Evolutionary conservation across 2,888 invertebrate species (phyloP).

Genomic region (Hedya salicella): DNA sequence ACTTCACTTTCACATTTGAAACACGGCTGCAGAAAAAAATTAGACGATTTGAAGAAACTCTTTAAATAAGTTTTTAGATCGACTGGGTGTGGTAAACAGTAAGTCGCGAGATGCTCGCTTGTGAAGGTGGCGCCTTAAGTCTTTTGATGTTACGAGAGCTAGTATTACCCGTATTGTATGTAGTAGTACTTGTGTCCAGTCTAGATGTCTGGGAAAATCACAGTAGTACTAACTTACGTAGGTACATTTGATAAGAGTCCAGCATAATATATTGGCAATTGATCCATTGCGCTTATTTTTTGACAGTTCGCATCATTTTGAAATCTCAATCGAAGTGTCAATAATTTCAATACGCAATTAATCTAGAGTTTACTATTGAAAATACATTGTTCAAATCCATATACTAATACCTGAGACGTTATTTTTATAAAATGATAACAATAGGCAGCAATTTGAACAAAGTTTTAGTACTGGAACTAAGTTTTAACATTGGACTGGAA

Average conservation of each 20-base stretch:
- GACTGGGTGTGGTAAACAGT: not conserved
- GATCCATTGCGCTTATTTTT: no score
- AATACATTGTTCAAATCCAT: no score
- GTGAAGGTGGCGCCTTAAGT: constrained; percentile 5
- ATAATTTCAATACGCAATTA: no score
- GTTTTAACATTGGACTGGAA: not conserved
- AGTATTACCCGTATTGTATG: no score
- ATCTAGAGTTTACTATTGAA: no score
- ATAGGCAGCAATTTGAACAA: not conserved
- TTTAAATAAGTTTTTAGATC: not conserved
- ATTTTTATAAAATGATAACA: no score
- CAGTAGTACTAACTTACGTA: not conserved
- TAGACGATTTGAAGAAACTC: not conserved
- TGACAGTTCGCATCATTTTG: no score
- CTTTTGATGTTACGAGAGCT: not conserved
- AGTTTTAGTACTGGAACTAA: not conserved
- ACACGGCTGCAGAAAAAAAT: not conserved
- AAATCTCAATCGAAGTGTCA: no score
- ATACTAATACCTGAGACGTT: no score
- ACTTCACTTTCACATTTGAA: not conserved
- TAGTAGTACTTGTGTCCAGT: no score
- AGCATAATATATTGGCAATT: not conserved
- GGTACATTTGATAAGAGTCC: not conserved
- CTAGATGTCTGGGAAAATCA: not conserved
- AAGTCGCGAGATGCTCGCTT: not conserved